Conservation (phyloP, 2,888 invertebrate species). For the Cerceris rybyensis region DNA sequence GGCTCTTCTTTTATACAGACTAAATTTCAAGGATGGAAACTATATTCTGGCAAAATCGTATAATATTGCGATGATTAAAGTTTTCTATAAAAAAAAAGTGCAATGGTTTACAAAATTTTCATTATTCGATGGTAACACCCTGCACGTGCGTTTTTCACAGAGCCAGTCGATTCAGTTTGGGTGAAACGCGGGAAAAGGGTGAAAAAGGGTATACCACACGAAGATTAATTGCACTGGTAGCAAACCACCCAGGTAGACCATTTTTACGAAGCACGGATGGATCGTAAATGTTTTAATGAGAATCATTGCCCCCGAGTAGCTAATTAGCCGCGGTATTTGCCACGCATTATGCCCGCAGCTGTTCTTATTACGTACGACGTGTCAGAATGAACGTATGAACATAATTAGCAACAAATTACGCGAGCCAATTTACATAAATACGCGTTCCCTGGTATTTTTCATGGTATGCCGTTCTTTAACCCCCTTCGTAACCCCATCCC, state of each 20-base stretch:
- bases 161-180: too few relatives aligned
- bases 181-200: too few relatives aligned
- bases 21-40: too few relatives aligned
- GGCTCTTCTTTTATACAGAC: too few relatives aligned
- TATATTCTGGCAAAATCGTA: too few relatives aligned
- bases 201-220: background rate
- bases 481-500: background rate
- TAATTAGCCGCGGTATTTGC: slow-evolving; percentile 28
- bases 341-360: slow-evolving; percentile 5
- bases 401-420: slow-evolving; percentile 15
- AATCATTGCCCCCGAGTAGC: slow-evolving; percentile 13
- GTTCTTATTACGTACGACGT: slow-evolving; percentile 3
- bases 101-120: too few relatives aligned
- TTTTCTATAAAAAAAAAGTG: too few relatives aligned
- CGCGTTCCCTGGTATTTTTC: background rate
- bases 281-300: slow-evolving; percentile 19
- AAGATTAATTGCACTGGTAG: slow-evolving; percentile 10
- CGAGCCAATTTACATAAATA: background rate
- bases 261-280: background rate
- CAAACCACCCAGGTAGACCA: background rate
- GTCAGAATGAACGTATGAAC: slow-evolving; percentile 11
- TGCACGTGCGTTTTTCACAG: too few relatives aligned
- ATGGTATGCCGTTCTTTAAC: background rate
- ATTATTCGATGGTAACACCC: too few relatives aligned
- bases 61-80: too few relatives aligned